phyloP scores from a whole-genome alignment of 1,140 invertebrate species.

The Hestina assimilis region DNA sequence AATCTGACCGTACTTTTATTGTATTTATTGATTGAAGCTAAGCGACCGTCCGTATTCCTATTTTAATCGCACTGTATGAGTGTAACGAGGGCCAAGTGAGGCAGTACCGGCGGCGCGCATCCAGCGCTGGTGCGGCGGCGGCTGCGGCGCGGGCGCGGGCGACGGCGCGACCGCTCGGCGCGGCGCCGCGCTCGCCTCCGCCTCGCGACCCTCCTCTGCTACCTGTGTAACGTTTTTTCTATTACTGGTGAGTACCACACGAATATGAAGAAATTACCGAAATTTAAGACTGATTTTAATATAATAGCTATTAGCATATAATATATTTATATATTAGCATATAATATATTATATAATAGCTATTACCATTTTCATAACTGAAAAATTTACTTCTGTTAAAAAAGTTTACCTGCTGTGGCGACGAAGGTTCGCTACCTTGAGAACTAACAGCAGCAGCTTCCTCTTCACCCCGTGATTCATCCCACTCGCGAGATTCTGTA shows the following conservation, averaged over 20 bases:
- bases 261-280: no score
- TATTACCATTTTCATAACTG: no score
- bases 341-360: no score
- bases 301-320: no score
- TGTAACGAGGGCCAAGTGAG: not conserved
- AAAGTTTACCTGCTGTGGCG: slow-evolving; percentile 70
- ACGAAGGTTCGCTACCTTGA: slow-evolving; percentile 71
- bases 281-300: no score
- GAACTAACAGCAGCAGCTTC: slow-evolving; percentile 73
- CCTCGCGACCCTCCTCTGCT: slow-evolving; percentile 83
- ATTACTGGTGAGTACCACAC: no score
- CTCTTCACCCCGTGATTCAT: slow-evolving; percentile 62
- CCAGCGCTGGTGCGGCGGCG: slow-evolving; percentile 48
- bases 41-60: no score
- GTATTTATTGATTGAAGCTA: no score
- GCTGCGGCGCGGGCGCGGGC: slow-evolving; percentile 17
- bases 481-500: slow-evolving; percentile 55
- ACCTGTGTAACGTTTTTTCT: slow-evolving; percentile 38
- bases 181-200: slow-evolving; percentile 80
- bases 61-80: no score
- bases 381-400: no score
- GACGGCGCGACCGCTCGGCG: slow-evolving; percentile 21
- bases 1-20: no score
- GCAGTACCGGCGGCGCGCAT: slow-evolving; percentile 53
- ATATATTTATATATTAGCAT: no score